Base-by-base conservation (phyloP, 2,797 vertebrate species). In the Sciurus carolinensis region DNA sequence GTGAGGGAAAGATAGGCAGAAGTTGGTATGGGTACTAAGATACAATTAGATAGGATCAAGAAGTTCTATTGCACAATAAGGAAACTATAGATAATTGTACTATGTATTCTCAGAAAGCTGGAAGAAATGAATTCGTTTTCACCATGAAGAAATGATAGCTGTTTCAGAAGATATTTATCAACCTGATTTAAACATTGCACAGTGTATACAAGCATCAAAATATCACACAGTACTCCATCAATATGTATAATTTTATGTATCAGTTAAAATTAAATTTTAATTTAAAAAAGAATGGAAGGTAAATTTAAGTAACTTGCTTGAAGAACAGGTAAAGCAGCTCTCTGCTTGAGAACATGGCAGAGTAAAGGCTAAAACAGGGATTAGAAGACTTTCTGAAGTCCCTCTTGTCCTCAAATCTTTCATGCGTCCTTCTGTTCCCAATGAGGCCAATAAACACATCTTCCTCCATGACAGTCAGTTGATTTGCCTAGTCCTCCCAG, bases 281-380 rank as follows among this genome's bases (percentile, higher is more conserved):
- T 71, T 75, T 10, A 69, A 83, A 83, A 39, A 79, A 85, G 59
- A 90, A 82, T 8, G 24, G 44, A 72, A 7, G n/a, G 26, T 50
- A 33, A 75, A n/a, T 75, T 95, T 87, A 96, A 87, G 82, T 20
- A 82, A 93, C 28, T 54, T 24, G 33, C 39, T 85, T 90, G 62
- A 95, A 87, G 47, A 87, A 67, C 11, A 92, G n/a, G 69, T 72
- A 94, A 89, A 62, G 73, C 42, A 81, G 13, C 18, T 59, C 47
- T 90, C 44, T 85, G 28, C 69, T 72, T 62, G 36, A 83, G 57
- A 7, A 57, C 64, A 26, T 30, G n/a, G 14, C 1, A 3, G 91
- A 57, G 9, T 52, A n/a, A 64, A 57, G 6, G 30, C 76, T 73
- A 44, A 94, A 69, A 81, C 44, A 59, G 62, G 20, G 50, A 44